Evolutionary conservation across 2,888 invertebrate genomes (phyloP), one percentile per base, ranked within the genome.

Genomic region (Cheilosia vulpina): DNA sequence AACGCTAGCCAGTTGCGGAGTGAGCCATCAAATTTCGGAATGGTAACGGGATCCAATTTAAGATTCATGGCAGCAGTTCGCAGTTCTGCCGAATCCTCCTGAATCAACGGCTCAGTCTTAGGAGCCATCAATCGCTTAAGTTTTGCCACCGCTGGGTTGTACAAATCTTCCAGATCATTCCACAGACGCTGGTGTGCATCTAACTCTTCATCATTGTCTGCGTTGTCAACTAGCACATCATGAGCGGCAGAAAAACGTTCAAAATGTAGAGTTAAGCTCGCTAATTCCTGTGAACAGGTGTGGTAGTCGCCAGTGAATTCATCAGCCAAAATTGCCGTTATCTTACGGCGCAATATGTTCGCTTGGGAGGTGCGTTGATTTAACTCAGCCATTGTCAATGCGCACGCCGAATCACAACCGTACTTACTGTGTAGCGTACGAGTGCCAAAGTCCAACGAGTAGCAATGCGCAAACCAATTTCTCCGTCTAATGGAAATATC

Each of bases 1-100:
- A 58, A 58, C 38, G 34, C 58, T 17, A 58, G 19, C 58, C 58
- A 58, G 58, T 58, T 58, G 38, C 58, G 60, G 21, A 60, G 60
- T 24, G 43, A 60, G 43, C 60, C 60, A 60, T 60, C 60, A 24
- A 60, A 60, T 60, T 60, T 60, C 3, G 60, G 43, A 1, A 60
- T 19, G 2, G 60, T 60, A 41, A 60, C 41, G 11, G 13, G 60
- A 43, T 60, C 60, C 60, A 60, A 60, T 43, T 60, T 43, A 1
- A 60, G 24, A 60, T 41, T 24, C 43, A 60, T 60, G 43, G 43
- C 43, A 21, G 60, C 21, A 15, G 60, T 4, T 58, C 11, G 58
- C 41, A 34, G 11, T 58, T 58, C 21, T 58, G 58, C 47, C n/a
- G 47, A 17, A 9, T 47, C 19, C 50, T 19, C 21, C 11, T 50